phyloP scores from a whole-genome alignment of 1,140 invertebrate genomes.

The Diorhabda carinulata region DNA sequence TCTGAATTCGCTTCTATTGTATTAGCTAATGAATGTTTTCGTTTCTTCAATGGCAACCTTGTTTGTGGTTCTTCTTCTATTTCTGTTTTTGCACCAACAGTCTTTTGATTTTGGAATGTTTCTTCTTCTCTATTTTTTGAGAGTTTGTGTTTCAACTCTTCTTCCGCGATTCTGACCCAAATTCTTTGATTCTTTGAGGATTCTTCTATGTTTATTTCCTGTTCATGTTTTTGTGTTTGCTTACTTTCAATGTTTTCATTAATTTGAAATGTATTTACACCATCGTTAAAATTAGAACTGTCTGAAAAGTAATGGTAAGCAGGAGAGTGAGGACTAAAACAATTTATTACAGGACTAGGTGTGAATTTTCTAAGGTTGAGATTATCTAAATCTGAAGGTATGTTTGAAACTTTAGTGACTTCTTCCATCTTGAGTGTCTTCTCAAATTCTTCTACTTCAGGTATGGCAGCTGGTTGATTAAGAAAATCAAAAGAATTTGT shows the following conservation, averaged over 20 bases:
- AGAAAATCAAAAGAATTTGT: background rate
- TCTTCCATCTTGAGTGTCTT: constrained; percentile 25
- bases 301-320: constrained; percentile 7
- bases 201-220: background rate
- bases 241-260: background rate
- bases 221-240: background rate
- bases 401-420: constrained; percentile 13
- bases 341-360: constrained; percentile 15
- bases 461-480: constrained; percentile 22
- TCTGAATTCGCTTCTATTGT: constrained; percentile 12
- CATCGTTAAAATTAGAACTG: background rate
- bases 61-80: constrained; percentile 28
- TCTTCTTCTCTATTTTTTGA: background rate
- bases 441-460: constrained; percentile 25
- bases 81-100: background rate
- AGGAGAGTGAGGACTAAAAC: constrained; percentile 13
- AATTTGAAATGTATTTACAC: background rate
- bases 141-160: background rate
- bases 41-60: constrained; percentile 37
- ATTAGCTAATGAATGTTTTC: constrained; percentile 27
- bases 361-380: constrained; percentile 14
- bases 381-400: constrained; percentile 17
- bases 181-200: background rate
- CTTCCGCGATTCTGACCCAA: too few species aligned
- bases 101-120: background rate